Conservation (phyloP, 2,888 invertebrate genomes). For the Odontothrips loti region DNA sequence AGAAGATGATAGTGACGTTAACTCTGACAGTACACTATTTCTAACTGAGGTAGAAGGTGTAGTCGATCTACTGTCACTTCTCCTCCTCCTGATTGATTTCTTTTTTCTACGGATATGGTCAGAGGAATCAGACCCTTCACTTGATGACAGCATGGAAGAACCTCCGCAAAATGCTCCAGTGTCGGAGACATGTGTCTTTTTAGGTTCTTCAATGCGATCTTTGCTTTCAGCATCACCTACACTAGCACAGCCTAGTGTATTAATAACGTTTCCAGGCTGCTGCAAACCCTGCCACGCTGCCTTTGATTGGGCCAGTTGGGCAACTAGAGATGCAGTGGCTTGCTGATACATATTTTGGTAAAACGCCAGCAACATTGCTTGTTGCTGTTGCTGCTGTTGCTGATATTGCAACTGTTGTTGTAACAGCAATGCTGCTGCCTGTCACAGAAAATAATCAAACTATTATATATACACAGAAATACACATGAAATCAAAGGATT, state of each 20-base stretch:
- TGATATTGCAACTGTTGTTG: neutral
- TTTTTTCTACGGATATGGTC: neutral
- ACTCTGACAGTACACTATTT: neutral
- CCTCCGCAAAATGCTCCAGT: neutral
- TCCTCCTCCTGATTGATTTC: neutral
- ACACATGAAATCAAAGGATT: neutral
- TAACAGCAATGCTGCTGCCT: neutral
- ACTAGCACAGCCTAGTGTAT: neutral
- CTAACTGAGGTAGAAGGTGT: neutral
- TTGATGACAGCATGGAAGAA: neutral
- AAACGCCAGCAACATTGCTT: neutral
- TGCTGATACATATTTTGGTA: conserved; percentile 4
- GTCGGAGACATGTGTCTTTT: neutral
- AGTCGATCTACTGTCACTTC: neutral
- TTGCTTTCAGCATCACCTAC: neutral
- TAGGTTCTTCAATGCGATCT: neutral
- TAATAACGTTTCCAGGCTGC: neutral
- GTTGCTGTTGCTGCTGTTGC: neutral
- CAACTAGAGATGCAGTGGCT: neutral
- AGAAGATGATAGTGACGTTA: neutral
- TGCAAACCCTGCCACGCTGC: neutral
- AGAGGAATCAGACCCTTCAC: neutral
- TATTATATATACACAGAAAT: neutral
- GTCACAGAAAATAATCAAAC: neutral
- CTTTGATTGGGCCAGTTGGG: neutral